Evolutionary conservation across 2,797 vertebrate genomes (phyloP), one percentile per base, ranked within the genome.

Genomic region (Pseudopleuronectes americanus): DNA sequence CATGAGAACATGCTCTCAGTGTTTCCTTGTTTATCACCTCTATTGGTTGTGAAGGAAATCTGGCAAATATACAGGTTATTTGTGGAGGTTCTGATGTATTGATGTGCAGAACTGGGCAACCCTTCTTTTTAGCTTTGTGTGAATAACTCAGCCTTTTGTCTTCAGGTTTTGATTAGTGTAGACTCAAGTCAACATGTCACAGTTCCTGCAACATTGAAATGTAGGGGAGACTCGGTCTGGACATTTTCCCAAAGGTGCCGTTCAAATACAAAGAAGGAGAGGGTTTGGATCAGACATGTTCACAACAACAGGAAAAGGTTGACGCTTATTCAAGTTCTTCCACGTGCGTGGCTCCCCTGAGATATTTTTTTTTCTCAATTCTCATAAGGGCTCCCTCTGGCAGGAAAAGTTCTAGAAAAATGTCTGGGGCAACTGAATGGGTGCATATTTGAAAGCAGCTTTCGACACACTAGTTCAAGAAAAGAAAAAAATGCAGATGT

Each of bases 131-230:
- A 47, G 51, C 54, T 26, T 55, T 0, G 43, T 49, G 71, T 77
- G 79, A 66, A 71, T 80, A 64, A 75, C 57, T 58, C 21, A 2
- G 54, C 56, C 54, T 47, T 56, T 14, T 28, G 41, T 28, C 43
- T 66, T 38, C 58, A 57, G 51, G 38, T 51, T 52, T 53, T 68
- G 74, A 64, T 54, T 6, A 41, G n/a, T 59, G 61, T 23, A 36
- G 63, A 57, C 36, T 41, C 22, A 52, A 64, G 61, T 74, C 68
- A 72, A 55, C 28, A 75, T 43, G 61, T 68, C 23, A 16, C 31
- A 54, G 4, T 47, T 53, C 28, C 57, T 76, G 66, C 7, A 33
- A 10, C 8, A 31, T 31, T 31, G 7, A 31, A 31, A 31, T 31
- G 28, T 8, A 8, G 28, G 28, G 28, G 7, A 8, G 28, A 31